Conservation (phyloP, 1,140 invertebrate species). For the Orius insidiosus region DNA sequence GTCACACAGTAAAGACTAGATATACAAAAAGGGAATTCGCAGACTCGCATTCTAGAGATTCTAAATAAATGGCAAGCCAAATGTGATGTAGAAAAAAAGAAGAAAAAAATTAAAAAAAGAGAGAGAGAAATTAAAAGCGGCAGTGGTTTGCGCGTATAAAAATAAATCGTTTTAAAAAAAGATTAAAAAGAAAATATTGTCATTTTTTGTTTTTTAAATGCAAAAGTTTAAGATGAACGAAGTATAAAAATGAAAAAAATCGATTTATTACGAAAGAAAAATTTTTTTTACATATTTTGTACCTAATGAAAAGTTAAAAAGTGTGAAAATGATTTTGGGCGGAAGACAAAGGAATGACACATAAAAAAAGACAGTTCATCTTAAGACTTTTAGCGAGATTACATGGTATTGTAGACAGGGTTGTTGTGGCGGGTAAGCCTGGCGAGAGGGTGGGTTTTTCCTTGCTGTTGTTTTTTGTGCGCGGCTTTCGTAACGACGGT, state of each 20-base stretch:
- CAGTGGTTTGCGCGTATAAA: slow-evolving; percentile 28
- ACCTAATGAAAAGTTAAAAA: not conserved
- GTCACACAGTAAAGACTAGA: slow-evolving; percentile 13
- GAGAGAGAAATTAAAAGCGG: slow-evolving; percentile 16
- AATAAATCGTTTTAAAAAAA: slow-evolving; percentile 13
- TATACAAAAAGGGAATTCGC: slow-evolving; percentile 9
- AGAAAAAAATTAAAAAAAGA: slow-evolving; percentile 20
- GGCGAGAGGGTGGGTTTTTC: slow-evolving; percentile 71
- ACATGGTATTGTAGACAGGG: slow-evolving; percentile 78
- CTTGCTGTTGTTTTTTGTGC: slow-evolving; percentile 60
- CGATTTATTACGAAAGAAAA: no score
- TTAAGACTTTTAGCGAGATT: slow-evolving; percentile 23
- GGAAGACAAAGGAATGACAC: not conserved
- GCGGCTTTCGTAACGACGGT: slow-evolving; percentile 45
- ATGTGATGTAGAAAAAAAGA: slow-evolving; percentile 8
- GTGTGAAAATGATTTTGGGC: not conserved
- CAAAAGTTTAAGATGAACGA: not conserved
- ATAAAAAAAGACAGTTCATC: not conserved
- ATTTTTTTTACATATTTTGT: not conserved
- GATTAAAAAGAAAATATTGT: slow-evolving; percentile 1
- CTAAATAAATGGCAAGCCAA: slow-evolving; percentile 15
- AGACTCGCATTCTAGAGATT: slow-evolving; percentile 15
- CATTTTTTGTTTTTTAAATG: no score
- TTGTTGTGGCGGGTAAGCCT: slow-evolving; percentile 58
- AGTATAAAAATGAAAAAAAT: slow-evolving; percentile 6